A percentile compares a stretch with the other conserved stretches of the same genome.
These are phyloP conservation scores for Rutpela maculata DNA, from an alignment of 2,888 invertebrate species.

Conservation along the genomic window DNA sequence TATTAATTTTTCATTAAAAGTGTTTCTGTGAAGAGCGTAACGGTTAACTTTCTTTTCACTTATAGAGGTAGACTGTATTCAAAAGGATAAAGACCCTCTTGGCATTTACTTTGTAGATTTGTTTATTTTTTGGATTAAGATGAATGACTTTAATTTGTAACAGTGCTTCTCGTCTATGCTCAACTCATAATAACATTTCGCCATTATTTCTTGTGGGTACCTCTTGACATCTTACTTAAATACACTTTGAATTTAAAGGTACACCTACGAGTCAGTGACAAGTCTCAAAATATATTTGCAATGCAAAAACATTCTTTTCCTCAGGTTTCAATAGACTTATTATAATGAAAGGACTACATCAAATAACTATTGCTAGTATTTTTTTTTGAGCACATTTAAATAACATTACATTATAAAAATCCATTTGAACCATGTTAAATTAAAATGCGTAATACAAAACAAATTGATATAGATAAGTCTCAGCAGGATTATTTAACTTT, in stretches of 20 bases:
- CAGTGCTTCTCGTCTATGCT: background rate
- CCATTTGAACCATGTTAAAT: too few species aligned
- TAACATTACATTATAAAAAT: too few species aligned
- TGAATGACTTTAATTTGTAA: slow-evolving; percentile 14
- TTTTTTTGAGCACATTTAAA: too few species aligned
- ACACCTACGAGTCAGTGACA: background rate
- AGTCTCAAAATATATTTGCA: background rate
- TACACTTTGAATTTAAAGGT: background rate
- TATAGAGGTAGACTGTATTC: background rate
- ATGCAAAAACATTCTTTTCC: too few species aligned
- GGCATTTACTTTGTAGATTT: background rate
- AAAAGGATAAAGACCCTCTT: background rate
- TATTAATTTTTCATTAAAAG: background rate
- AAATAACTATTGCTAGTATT: too few species aligned
- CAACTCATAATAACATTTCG: background rate
- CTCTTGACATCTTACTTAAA: background rate
- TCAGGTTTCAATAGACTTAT: too few species aligned
- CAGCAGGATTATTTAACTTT: too few species aligned
- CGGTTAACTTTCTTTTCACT: background rate
- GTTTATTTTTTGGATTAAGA: slow-evolving; percentile 12
- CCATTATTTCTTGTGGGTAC: background rate
- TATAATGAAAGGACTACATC: too few species aligned
- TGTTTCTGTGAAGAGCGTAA: background rate
- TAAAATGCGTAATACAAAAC: too few species aligned
- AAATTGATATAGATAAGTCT: too few species aligned